A percentile compares a stretch with the other conserved stretches of the same genome.
These are phyloP conservation scores for Myripristis murdjan DNA, from an alignment of 2,797 vertebrate species.

Conservation along the genomic window DNA sequence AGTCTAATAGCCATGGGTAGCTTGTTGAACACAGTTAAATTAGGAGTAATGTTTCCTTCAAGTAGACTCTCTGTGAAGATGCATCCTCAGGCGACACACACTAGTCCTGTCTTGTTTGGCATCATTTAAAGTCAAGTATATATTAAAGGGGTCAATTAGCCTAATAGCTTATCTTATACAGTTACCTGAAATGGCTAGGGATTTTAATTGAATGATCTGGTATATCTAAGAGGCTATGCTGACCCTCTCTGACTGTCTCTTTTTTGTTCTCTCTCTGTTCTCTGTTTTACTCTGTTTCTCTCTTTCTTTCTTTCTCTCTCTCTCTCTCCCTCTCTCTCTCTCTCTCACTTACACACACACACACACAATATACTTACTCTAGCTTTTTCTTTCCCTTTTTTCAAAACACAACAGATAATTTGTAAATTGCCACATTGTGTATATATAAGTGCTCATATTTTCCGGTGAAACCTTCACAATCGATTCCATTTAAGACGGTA, in stretches of 20 bases:
- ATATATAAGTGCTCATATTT: no score
- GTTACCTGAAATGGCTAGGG: slow-evolving; percentile 41
- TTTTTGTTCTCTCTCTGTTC: no score
- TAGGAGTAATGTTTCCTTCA: no score
- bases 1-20: no score
- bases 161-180: slow-evolving; percentile 29
- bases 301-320: no score
- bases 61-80: background rate
- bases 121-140: slow-evolving; percentile 30
- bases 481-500: background rate
- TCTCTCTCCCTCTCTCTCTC: no score
- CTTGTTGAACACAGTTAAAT: no score
- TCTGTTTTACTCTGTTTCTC: no score
- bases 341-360: background rate
- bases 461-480: background rate
- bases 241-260: no score
- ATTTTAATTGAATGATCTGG: slow-evolving; percentile 49
- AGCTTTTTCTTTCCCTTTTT: no score
- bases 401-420: no score
- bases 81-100: background rate
- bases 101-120: slow-evolving; percentile 28
- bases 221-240: slow-evolving; percentile 15
- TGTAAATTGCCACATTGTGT: no score
- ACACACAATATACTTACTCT: background rate
- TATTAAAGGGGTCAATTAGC: slow-evolving; percentile 48